Percentiles rank a stretch among this genome's conserved stretches.
Conservation (phyloP, 2,888 invertebrate genomes). For the Tipula unca region DNA sequence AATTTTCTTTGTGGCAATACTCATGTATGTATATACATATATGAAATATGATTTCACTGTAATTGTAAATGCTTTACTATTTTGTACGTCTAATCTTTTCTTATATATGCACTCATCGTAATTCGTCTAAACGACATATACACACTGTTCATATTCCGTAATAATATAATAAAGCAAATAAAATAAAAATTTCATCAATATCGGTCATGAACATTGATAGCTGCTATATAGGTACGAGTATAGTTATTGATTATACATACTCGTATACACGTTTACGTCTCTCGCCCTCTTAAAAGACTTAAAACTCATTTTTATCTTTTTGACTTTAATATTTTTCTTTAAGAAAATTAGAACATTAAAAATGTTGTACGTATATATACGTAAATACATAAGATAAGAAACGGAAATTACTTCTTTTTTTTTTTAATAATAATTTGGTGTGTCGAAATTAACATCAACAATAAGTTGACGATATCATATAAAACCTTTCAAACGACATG, state of each 20-base stretch:
- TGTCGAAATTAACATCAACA: constrained; percentile 8
- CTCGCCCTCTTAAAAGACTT: neutral
- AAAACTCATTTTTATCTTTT: neutral
- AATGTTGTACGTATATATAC: neutral
- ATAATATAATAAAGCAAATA: neutral
- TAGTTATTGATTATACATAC: neutral
- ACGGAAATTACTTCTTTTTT: neutral
- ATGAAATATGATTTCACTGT: neutral
- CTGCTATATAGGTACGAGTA: neutral
- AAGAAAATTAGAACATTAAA: neutral
- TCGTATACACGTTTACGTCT: neutral
- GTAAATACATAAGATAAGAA: neutral
- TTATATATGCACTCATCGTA: neutral
- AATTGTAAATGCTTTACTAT: neutral
- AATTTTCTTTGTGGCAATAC: neutral
- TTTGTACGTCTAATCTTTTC: neutral
- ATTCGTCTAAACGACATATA: neutral
- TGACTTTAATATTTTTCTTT: neutral
- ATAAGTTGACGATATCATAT: neutral
- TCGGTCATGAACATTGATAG: constrained; percentile 2
- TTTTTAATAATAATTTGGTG: neutral
- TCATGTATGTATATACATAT: neutral
- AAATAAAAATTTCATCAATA: neutral
- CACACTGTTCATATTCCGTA: neutral
- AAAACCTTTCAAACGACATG: constrained; percentile 8